A percentile compares a stretch with the other conserved stretches of the same genome.
phyloP scores from a whole-genome alignment of 2,113 vertebrate species.

The Columbina picui region DNA sequence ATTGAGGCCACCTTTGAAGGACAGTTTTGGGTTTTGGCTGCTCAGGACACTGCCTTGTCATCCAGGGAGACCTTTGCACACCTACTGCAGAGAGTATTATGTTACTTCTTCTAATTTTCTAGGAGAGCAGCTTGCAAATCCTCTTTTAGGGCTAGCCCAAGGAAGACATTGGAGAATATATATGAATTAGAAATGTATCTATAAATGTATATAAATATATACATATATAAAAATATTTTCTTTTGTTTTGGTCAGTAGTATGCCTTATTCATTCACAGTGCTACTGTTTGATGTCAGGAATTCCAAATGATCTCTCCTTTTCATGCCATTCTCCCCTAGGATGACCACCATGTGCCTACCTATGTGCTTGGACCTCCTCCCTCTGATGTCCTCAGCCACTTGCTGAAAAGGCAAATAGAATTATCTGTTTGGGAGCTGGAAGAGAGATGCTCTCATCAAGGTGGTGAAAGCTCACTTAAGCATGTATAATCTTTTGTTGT shows the following conservation, averaged over 20 bases:
- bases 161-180: not conserved
- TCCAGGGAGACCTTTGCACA: not conserved
- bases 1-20: not conserved
- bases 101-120: not conserved
- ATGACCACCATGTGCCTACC: not conserved
- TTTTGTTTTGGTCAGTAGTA: not conserved
- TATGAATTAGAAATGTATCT: not conserved
- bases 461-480: not conserved
- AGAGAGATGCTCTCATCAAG: not conserved
- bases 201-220: not conserved
- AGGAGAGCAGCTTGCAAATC: not conserved
- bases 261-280: not conserved
- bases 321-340: not conserved
- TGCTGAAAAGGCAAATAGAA: not conserved
- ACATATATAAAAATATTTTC: not conserved
- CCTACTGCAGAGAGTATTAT: not conserved
- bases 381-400: not conserved
- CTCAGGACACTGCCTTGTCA: not conserved
- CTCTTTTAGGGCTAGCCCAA: not conserved
- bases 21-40: not conserved
- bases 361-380: not conserved
- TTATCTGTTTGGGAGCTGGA: not conserved
- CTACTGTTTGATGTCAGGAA: not conserved
- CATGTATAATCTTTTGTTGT: not conserved
- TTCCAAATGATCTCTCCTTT: not conserved